Evolutionary conservation across 2,113 vertebrate species (phyloP).

Genomic region (Oreochromis spilurus): DNA sequence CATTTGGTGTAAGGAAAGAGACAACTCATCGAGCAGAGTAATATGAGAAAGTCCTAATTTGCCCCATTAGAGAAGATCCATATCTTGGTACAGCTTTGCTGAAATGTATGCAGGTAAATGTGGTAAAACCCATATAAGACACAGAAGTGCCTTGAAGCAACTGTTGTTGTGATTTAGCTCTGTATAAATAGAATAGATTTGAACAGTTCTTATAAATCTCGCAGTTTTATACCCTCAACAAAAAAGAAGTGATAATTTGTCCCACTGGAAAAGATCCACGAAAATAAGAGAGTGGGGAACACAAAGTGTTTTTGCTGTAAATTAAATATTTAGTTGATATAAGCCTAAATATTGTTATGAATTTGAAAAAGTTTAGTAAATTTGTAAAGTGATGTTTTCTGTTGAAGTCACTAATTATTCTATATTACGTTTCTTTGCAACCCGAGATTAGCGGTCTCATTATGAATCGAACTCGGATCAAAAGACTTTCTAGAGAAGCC

Average conservation of each 20-base stretch:
- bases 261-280: conserved; percentile 46
- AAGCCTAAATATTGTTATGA: background rate
- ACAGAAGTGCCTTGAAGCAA: background rate
- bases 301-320: background rate
- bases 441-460: background rate
- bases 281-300: conserved; percentile 1
- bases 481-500: background rate
- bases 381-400: background rate
- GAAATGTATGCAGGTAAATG: background rate
- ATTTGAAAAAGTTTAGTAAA: background rate
- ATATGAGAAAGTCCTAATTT: conserved; percentile 45
- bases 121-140: background rate
- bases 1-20: conserved; percentile 48
- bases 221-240: background rate
- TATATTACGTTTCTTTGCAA: background rate
- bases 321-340: background rate
- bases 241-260: background rate
- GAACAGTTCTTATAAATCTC: background rate
- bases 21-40: conserved; percentile 47
- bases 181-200: background rate
- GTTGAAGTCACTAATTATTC: background rate
- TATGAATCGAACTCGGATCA: background rate
- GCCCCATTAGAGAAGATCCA: conserved; percentile 48
- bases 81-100: background rate
- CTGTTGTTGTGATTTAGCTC: background rate